phyloP scores from a whole-genome alignment of 2,888 invertebrate species.

The Cheiracanthium punctorium region DNA sequence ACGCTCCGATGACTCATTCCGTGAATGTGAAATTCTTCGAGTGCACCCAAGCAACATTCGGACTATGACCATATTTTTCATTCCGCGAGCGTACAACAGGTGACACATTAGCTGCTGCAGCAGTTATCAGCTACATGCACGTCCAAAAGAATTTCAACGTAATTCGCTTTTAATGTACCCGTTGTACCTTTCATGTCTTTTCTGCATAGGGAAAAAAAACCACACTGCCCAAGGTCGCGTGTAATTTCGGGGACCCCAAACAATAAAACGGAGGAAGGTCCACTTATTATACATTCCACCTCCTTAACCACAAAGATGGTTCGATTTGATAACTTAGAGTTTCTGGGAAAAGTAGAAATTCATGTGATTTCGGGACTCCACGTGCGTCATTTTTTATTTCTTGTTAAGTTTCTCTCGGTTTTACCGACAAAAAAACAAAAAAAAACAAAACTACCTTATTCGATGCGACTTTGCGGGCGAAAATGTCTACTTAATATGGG shows the following conservation, averaged over 20 bases:
- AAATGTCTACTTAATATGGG: too few relatives aligned
- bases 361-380: neutral
- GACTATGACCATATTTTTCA: too few relatives aligned
- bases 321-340: conserved; percentile 11
- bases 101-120: neutral
- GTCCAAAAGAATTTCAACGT: neutral
- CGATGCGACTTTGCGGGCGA: too few relatives aligned
- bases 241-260: conserved; percentile 22
- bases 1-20: too few relatives aligned
- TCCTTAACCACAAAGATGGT: conserved; percentile 37
- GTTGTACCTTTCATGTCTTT: neutral
- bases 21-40: too few relatives aligned
- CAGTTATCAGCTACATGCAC: neutral
- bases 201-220: neutral
- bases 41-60: too few relatives aligned
- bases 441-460: too few relatives aligned
- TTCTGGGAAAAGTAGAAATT: neutral
- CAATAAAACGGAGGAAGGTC: conserved; percentile 23
- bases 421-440: too few relatives aligned
- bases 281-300: conserved; percentile 14
- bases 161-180: neutral
- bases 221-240: conserved; percentile 22
- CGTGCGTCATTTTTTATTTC: too few relatives aligned
- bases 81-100: neutral
- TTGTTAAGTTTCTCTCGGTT: too few relatives aligned